Evolutionary conservation across 1,140 invertebrate genomes (phyloP), one percentile per base, ranked within the genome.

Genomic region (Andricus grossulariae): DNA sequence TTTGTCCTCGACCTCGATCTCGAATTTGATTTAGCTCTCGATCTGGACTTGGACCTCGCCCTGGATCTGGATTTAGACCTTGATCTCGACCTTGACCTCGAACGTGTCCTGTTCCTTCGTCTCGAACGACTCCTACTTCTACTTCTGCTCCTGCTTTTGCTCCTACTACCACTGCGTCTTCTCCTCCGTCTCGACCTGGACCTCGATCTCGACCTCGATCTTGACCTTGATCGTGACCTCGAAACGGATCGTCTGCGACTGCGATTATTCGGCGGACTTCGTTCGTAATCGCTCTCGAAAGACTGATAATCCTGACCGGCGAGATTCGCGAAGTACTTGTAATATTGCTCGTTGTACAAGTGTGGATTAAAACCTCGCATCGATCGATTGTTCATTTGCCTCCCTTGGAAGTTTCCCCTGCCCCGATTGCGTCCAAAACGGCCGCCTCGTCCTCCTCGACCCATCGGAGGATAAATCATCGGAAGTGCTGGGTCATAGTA

Each of bases 291-390:
- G 51, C 76, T 85, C 13, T 88, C 86, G 45, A 85, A 90, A 71
- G 80, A 77, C 52, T 83, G 82, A 80, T 88, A 87, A 75, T 90
- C 88, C 72, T 89, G 88, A 6, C 89, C 88, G 15, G 88, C 87
- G 11, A 90, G 79, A 80, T 87, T 90, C 1, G 90, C 89, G 66
- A 91, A 91, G 45, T 92, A 91, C 72, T 90, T 89, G 75, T 91
- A 90, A 73, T 91, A 91, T 73, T 91, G 88, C 54, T 91, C 87
- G 75, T 92, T 90, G 75, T 89, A 88, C n/a, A 90, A 74, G 57
- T 87, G 88, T 3, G 88, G 86, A 80, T 88, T 88, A 39, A 88
- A 86, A 0, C 60, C 60, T n/a, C 60, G 82, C 51, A 19, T 84
- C 83, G 10, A 86, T 54, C 76, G 19, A 55, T 50, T 55, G 83